Evolutionary conservation across 2,888 invertebrate species (phyloP).

Genomic region (Meganola albula): DNA sequence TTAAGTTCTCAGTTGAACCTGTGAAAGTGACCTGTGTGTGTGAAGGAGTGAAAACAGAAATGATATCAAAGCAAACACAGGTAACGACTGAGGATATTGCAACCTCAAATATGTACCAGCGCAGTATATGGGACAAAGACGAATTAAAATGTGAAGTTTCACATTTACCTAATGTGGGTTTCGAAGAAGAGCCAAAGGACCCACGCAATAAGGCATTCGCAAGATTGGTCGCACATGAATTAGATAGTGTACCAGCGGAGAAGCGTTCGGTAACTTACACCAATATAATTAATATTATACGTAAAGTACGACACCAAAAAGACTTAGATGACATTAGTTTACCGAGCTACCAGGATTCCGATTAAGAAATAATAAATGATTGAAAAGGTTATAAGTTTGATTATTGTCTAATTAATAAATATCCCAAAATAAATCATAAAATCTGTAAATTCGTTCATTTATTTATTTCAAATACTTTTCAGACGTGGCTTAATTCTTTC

Average conservation of each 20-base stretch:
- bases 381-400: slow-evolving; percentile 10
- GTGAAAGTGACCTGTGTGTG: slow-evolving; percentile 6
- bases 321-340: slow-evolving; percentile 11
- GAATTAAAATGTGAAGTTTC: slow-evolving; percentile 10
- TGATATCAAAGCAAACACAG: slow-evolving; percentile 9
- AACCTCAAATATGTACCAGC: slow-evolving; percentile 7
- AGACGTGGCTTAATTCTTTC: slow-evolving; percentile 11
- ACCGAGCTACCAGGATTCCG: slow-evolving; percentile 11
- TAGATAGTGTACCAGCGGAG: slow-evolving; percentile 8
- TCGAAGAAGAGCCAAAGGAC: slow-evolving; percentile 6
- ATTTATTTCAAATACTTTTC: slow-evolving; percentile 10
- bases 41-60: slow-evolving; percentile 9
- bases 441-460: slow-evolving; percentile 9
- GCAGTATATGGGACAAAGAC: slow-evolving; percentile 10
- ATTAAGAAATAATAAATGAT: slow-evolving; percentile 11
- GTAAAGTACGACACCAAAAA: slow-evolving; percentile 9
- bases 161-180: slow-evolving; percentile 8
- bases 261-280: slow-evolving; percentile 9
- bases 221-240: slow-evolving; percentile 7
- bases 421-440: slow-evolving; percentile 11
- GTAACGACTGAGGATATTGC: slow-evolving; percentile 9
- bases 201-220: slow-evolving; percentile 7
- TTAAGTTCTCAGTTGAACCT: slow-evolving; percentile 6
- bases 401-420: slow-evolving; percentile 10
- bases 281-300: slow-evolving; percentile 10